phyloP scores from a whole-genome alignment of 2,113 vertebrate species.

The Sphaerodactylus townsendi region DNA sequence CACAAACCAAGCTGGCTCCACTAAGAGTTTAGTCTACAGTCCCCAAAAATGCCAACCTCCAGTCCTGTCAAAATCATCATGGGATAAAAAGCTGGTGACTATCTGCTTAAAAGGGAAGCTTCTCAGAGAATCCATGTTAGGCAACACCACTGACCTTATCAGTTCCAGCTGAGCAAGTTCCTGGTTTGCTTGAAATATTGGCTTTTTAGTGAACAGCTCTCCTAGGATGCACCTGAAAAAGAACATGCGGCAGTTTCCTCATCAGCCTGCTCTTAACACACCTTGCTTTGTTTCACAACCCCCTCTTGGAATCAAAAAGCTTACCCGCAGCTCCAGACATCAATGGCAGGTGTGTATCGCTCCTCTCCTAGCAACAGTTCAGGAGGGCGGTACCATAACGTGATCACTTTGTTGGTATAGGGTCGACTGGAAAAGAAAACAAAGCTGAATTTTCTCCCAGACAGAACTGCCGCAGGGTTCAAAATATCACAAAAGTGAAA shows the following conservation, averaged over 20 bases:
- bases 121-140: neutral
- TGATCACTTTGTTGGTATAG: conserved; percentile 88
- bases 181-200: conserved; percentile 98
- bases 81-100: neutral
- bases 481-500: neutral
- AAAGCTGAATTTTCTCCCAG: conserved; percentile 44
- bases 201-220: conserved; percentile 98
- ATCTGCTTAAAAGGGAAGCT: neutral
- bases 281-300: neutral
- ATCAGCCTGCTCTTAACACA: neutral
- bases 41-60: neutral
- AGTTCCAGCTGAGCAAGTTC: conserved; percentile 96
- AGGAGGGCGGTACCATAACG: conserved; percentile 85
- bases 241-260: conserved; percentile 45
- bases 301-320: conserved; percentile 27
- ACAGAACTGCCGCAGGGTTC: neutral
- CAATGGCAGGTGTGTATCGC: conserved; percentile 83
- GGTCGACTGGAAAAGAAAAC: conserved; percentile 76
- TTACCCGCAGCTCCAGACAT: conserved; percentile 90
- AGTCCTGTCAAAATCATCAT: neutral
- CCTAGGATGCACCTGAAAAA: conserved; percentile 93
- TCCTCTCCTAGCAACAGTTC: conserved; percentile 85
- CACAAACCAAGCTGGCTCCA: neutral
- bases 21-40: neutral
- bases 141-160: conserved; percentile 85